Evolutionary conservation across 2,888 invertebrate species (phyloP).

Genomic region (Stenurella melanura): DNA sequence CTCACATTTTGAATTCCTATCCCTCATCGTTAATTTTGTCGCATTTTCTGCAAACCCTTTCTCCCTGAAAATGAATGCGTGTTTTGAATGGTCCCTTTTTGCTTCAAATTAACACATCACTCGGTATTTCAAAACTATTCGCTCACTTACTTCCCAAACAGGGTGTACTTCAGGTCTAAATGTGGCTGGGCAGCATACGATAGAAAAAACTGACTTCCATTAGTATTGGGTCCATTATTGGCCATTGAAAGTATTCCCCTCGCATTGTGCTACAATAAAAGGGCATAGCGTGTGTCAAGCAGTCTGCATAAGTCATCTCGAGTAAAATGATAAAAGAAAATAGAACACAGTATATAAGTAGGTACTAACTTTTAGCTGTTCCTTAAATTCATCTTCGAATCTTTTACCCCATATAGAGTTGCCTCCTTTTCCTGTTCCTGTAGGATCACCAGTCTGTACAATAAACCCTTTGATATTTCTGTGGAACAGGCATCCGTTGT

Average conservation of each 20-base stretch:
- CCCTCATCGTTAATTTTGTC: too few relatives aligned
- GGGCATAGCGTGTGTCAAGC: background rate
- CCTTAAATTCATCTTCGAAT: constrained; percentile 98
- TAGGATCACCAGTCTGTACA: constrained; percentile 88
- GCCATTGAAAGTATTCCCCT: constrained; percentile 98
- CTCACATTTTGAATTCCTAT: too few relatives aligned
- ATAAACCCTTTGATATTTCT: constrained; percentile 88
- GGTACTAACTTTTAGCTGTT: constrained; percentile 86
- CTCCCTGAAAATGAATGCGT: too few relatives aligned
- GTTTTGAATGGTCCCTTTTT: too few relatives aligned
- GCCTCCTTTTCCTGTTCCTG: constrained; percentile 97
- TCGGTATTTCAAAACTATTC: background rate
- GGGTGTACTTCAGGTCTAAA: constrained; percentile 96
- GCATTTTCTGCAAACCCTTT: too few relatives aligned
- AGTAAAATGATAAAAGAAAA: constrained; percentile 12
- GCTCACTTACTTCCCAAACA: constrained; percentile 91
- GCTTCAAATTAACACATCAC: too few relatives aligned
- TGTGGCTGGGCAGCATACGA: constrained; percentile 95
- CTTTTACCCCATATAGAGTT: constrained; percentile 96
- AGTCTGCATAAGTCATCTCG: too few relatives aligned
- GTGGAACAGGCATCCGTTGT: constrained; percentile 85
- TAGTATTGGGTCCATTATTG: constrained; percentile 98
- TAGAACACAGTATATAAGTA: too few relatives aligned
- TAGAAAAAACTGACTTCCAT: constrained; percentile 98
- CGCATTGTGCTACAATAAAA: constrained; percentile 81